Percentiles rank a stretch among this genome's conserved stretches.
These are phyloP conservation scores for Smithornis capensis DNA, from an alignment of 2,113 vertebrate species.

Conservation along the genomic window DNA sequence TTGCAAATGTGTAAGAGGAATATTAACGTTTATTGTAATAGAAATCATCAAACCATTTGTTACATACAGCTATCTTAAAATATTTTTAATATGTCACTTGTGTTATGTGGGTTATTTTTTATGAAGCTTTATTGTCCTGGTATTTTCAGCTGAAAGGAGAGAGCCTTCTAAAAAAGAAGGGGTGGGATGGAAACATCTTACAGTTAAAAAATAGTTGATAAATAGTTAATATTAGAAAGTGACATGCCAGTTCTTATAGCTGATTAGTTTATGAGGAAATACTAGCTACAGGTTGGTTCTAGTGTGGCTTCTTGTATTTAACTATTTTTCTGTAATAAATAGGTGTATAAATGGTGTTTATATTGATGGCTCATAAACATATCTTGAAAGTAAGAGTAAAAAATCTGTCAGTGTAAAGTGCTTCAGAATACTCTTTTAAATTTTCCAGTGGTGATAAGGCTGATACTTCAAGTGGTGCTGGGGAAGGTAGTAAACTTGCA, in stretches of 20 bases:
- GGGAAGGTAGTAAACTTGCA: constrained; percentile 50
- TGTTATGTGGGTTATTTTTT: neutral
- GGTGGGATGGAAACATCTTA: rapidly evolving
- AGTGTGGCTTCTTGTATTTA: neutral
- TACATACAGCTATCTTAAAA: neutral
- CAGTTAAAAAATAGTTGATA: neutral
- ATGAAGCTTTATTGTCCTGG: neutral
- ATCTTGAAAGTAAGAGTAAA: neutral
- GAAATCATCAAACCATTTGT: neutral
- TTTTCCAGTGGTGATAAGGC: constrained; percentile 72
- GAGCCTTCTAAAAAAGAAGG: neutral
- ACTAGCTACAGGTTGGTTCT: neutral
- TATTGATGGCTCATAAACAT: neutral
- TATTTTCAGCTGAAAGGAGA: neutral
- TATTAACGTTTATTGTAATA: neutral
- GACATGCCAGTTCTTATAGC: neutral
- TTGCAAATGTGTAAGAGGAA: neutral
- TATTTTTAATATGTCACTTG: neutral
- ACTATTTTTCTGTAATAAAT: neutral
- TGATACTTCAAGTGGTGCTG: constrained; percentile 40
- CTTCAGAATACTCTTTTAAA: neutral
- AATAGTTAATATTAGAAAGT: neutral
- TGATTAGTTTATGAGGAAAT: neutral
- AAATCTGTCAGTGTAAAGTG: neutral
- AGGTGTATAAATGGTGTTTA: rapidly evolving